Conservation (phyloP, 2,888 invertebrate genomes). For the Parnassius apollo region DNA sequence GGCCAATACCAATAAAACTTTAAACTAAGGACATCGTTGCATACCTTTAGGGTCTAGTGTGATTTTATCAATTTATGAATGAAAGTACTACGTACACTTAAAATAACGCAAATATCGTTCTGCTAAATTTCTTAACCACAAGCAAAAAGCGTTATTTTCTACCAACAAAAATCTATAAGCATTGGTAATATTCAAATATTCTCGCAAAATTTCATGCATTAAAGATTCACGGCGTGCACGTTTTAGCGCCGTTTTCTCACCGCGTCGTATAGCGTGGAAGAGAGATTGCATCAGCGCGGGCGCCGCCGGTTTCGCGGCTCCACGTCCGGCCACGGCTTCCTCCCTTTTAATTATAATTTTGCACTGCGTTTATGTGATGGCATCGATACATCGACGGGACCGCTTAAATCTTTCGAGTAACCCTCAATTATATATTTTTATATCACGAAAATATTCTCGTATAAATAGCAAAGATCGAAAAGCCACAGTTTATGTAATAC, state of each 20-base stretch:
- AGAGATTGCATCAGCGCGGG: slow-evolving; percentile 66
- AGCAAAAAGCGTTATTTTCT: too few species aligned
- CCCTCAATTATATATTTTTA: slow-evolving; percentile 26
- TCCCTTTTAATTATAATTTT: slow-evolving; percentile 72
- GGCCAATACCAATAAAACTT: slow-evolving; percentile 71
- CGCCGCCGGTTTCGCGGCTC: slow-evolving; percentile 60
- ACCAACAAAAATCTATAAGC: too few species aligned
- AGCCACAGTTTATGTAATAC: slow-evolving; percentile 18
- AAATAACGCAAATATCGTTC: too few species aligned
- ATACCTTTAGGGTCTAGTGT: slow-evolving; percentile 49
- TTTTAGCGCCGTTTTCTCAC: slow-evolving; percentile 64
- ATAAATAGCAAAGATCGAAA: slow-evolving; percentile 1
- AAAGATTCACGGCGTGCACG: slow-evolving; percentile 57
- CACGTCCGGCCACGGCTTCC: slow-evolving; percentile 69
- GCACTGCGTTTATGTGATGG: slow-evolving; percentile 50
- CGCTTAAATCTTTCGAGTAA: slow-evolving; percentile 23
- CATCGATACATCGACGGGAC: slow-evolving; percentile 28
- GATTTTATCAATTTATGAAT: slow-evolving; percentile 60
- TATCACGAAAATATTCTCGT: slow-evolving; percentile 31
- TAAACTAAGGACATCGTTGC: slow-evolving; percentile 52
- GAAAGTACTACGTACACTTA: slow-evolving; percentile 30
- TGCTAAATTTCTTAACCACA: too few species aligned
- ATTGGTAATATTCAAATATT: slow-evolving; percentile 27
- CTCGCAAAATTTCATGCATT: slow-evolving; percentile 54
- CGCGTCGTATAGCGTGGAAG: slow-evolving; percentile 45